These are phyloP conservation scores for Aptenodytes forsteri DNA, from an alignment of 2,113 vertebrate species.

Conservation along the genomic window DNA sequence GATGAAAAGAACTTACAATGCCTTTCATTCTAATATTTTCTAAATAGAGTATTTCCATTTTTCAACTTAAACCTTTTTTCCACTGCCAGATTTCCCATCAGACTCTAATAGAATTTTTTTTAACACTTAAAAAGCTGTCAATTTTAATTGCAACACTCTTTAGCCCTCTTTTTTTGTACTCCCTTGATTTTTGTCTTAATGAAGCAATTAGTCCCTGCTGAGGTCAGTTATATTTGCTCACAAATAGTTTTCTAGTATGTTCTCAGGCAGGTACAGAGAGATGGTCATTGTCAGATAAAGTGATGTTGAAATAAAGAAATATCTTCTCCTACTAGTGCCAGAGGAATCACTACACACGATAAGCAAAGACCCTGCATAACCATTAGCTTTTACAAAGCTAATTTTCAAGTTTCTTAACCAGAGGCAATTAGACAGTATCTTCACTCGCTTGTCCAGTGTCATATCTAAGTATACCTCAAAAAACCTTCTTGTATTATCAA, in stretches of 20 bases:
- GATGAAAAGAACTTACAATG: not conserved
- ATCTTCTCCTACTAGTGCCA: not conserved
- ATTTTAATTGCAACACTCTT: not conserved
- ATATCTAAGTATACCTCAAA: not conserved
- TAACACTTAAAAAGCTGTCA: not conserved
- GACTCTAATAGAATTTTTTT: not conserved
- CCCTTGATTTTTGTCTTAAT: not conserved
- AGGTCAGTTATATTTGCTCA: not conserved
- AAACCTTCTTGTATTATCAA: not conserved
- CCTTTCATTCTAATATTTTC: not conserved
- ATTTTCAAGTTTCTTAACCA: not conserved
- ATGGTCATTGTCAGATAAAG: not conserved
- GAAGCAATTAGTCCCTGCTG: conserved; percentile 1
- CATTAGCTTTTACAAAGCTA: not conserved
- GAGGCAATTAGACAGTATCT: not conserved
- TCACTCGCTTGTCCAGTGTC: not conserved
- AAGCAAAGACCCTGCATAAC: not conserved
- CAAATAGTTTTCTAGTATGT: not conserved
- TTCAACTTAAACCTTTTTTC: not conserved
- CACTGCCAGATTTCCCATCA: not conserved
- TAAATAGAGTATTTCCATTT: not conserved
- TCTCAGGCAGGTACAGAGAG: not conserved
- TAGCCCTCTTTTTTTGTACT: not conserved
- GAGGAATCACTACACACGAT: not conserved
- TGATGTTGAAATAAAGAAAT: not conserved